Conservation (phyloP, 2,113 vertebrate genomes). For the Callocephalon fimbriatum region DNA sequence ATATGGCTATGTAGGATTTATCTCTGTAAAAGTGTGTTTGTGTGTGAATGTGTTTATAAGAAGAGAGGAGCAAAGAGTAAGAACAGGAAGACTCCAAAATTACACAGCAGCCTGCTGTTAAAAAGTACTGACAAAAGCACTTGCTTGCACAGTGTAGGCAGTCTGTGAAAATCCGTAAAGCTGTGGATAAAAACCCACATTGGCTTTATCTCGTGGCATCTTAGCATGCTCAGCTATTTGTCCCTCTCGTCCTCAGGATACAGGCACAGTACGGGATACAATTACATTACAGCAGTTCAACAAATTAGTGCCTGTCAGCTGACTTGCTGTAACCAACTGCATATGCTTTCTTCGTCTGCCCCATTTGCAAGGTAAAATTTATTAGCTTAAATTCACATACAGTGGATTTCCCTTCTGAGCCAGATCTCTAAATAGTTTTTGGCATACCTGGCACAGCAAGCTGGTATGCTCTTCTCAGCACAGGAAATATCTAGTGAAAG, state of each 20-base stretch:
- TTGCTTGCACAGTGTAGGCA: constrained; percentile 14
- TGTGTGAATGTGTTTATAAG: not conserved
- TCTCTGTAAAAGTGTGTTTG: not conserved
- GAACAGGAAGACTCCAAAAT: constrained; percentile 19
- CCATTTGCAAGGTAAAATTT: not conserved
- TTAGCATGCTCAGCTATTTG: not conserved
- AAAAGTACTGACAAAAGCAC: not conserved
- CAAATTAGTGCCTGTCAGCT: constrained; percentile 35
- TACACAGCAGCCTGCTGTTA: not conserved
- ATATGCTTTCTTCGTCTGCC: not conserved
- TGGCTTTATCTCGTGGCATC: not conserved
- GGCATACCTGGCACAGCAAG: constrained; percentile 27
- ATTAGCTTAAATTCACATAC: constrained; percentile 2
- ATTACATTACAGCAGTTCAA: constrained; percentile 4
- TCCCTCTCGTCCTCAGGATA: not conserved
- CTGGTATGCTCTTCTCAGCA: not conserved
- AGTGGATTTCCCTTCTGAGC: not conserved
- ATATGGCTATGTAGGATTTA: constrained; percentile 11
- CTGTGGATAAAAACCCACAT: not conserved
- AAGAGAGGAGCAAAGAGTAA: not conserved
- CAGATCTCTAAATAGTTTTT: constrained; percentile 14
- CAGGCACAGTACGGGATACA: not conserved
- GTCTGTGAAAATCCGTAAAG: constrained; percentile 10
- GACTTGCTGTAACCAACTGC: not conserved
- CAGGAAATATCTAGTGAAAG: not conserved